Conservation (phyloP, 2,797 vertebrate species). For the Rhynchonycteris naso region DNA sequence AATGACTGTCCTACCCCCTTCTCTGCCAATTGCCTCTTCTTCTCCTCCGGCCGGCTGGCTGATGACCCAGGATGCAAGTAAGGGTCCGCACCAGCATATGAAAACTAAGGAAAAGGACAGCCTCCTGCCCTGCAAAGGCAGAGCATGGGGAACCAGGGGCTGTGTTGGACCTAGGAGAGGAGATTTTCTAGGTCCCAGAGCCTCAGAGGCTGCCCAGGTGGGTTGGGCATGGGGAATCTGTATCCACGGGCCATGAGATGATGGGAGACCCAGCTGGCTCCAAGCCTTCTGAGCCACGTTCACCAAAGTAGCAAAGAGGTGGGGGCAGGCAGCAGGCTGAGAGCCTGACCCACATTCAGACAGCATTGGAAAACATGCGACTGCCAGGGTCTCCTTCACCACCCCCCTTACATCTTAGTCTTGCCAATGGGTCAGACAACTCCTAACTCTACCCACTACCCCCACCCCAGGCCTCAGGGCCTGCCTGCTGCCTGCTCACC, state of each 20-base stretch:
- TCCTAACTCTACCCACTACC: not conserved
- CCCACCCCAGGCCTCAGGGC: not conserved
- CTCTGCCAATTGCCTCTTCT: not conserved
- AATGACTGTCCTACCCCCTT: not conserved
- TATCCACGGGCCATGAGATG: not conserved
- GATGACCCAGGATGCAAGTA: not conserved
- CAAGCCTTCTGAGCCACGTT: not conserved
- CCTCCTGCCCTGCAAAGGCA: not conserved
- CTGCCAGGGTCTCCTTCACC: not conserved
- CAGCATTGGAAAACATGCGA: not conserved
- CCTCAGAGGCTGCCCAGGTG: not conserved
- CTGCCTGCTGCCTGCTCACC: not conserved
- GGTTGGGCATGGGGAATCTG: not conserved
- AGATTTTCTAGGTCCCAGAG: not conserved
- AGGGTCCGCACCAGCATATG: not conserved
- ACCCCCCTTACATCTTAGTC: not conserved
- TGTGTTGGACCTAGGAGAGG: not conserved
- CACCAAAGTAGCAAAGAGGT: not conserved
- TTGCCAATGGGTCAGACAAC: not conserved
- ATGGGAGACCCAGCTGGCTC: not conserved
- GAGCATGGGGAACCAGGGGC: not conserved
- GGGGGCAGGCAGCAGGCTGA: not conserved
- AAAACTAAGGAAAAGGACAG: not conserved
- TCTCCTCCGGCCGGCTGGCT: not conserved
- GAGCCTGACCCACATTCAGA: not conserved